A percentile compares a stretch with the other conserved stretches of the same genome.
Evolutionary conservation across 2,888 invertebrate species (phyloP).

Genomic region (Acanthosepion pharaonis): DNA sequence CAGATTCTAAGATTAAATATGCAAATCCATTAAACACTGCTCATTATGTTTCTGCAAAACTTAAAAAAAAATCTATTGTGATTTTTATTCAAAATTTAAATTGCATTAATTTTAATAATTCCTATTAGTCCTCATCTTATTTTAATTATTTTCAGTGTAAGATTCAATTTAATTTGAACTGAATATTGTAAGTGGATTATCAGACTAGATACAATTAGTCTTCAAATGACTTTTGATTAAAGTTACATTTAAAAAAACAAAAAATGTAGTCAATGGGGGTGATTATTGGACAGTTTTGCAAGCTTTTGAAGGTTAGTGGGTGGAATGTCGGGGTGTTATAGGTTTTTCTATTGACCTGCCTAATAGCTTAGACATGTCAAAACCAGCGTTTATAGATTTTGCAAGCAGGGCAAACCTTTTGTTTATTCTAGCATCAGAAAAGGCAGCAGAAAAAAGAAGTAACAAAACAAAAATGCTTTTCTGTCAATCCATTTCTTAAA

Average conservation of each 20-base stretch:
- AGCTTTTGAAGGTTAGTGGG: not conserved
- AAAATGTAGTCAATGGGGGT: not conserved
- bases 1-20: not conserved
- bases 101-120: too few species aligned
- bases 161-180: not conserved
- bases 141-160: too few species aligned
- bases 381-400: not conserved
- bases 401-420: not conserved
- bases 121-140: too few species aligned
- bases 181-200: not conserved
- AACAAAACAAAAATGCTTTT: too few species aligned
- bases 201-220: not conserved
- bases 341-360: not conserved
- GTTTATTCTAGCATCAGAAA: not conserved
- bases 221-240: not conserved
- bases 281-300: conserved; percentile 6
- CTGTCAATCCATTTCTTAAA: not conserved
- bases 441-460: not conserved
- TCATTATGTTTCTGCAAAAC: not conserved
- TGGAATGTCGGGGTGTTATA: not conserved
- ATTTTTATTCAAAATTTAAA: not conserved
- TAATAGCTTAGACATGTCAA: conserved; percentile 15
- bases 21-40: not conserved
- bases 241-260: not conserved
- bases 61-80: not conserved